Evolutionary conservation across 2,888 invertebrate genomes (phyloP), one percentile per base, ranked within the genome.

Genomic region (Urechis unicinctus): DNA sequence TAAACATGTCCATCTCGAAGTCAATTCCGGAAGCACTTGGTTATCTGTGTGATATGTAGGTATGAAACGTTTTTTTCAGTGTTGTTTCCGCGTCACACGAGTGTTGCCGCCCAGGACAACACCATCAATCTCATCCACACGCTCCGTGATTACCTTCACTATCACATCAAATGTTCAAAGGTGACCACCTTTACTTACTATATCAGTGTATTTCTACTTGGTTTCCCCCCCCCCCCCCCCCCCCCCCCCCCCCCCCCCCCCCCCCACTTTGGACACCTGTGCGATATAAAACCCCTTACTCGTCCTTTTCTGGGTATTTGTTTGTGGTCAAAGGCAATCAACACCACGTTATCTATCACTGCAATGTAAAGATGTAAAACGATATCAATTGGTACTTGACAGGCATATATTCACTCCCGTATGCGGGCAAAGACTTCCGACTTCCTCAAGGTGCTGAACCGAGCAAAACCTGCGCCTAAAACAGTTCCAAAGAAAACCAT

Each of bases 91-190:
- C 86, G 97, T 63, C 96, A 96, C 81, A 96, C 95, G 69, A 90
- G 89, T 75, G 84, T 86, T 74, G 87, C 86, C 77, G 69, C 69
- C 53, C 85, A 93, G 72, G 94, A 92, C 81, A 98, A 98, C 83
- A 98, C 98, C 59, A 99, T 99, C 81, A 95, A 99, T 84, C 83
- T 99, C 82, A 94, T 99, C 78, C 98, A 98, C 82, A 96, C 96
- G 86, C 94, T 98, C 84, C 86, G 98, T 79, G 93, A 98, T 83
- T 99, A 99, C 82, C 86, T 99, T 77, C 98, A 99, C 83, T 99
- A 99, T 82, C 98, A 98, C 84, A 97, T 99, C 82, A 99, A 99
- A 81, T 98, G 97, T 85, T 93, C 93, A 77, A 99, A 98, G 78
- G 81, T 81, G n/a, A n/a, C n/a, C n/a, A n/a, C n/a, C n/a, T n/a